Evolutionary conservation across 2,888 invertebrate genomes (phyloP).

Genomic region (Xestia ashworthii): DNA sequence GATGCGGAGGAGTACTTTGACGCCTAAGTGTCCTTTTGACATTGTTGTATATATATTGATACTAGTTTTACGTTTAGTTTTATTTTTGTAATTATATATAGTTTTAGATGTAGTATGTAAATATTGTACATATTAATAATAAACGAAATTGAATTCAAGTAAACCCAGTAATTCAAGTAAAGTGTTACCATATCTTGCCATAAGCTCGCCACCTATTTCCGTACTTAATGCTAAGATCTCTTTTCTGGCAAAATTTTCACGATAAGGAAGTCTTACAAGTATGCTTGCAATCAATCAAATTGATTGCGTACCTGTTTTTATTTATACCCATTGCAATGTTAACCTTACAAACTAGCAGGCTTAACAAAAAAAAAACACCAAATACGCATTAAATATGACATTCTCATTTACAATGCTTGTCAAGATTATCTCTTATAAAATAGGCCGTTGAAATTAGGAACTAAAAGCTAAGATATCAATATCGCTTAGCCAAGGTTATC

Average conservation of each 20-base stretch:
- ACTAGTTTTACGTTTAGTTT: too few species aligned
- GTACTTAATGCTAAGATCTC: not conserved
- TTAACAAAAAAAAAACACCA: conserved; percentile 37
- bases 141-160: not conserved
- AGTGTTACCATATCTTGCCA: not conserved
- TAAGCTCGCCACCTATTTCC: not conserved
- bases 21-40: too few species aligned
- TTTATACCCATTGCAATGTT: conserved; percentile 4
- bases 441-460: conserved; percentile 62
- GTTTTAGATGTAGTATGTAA: too few species aligned
- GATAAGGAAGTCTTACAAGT: conserved; percentile 25
- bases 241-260: not conserved
- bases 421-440: conserved; percentile 58
- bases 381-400: conserved; percentile 56
- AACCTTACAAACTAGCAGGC: conserved; percentile 26
- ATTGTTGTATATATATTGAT: too few species aligned
- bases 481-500: conserved; percentile 69
- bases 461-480: conserved; percentile 56
- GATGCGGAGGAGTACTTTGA: too few species aligned
- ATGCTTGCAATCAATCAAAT: conserved; percentile 37
- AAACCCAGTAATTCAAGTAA: not conserved
- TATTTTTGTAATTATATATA: too few species aligned
- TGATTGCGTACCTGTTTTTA: conserved; percentile 20
- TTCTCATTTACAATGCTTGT: conserved; percentile 58
- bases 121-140: too few species aligned